Percentiles rank a stretch among this genome's conserved stretches.
Conservation (phyloP, 1,140 invertebrate genomes). For the Apis mellifera region Amel_HAv3.1 CM009933.2:5623001-5623500, state of each 20-base stretch:
- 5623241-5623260: not conserved
- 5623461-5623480: too few species aligned
- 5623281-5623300: too few species aligned
- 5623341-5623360: too few species aligned
- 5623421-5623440: too few species aligned
- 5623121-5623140: constrained; percentile 26
- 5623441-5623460: too few species aligned
- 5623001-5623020: constrained; percentile 34
- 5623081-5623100: constrained; percentile 51
- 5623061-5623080: constrained; percentile 51
- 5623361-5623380: too few species aligned
- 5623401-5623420: too few species aligned
- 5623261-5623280: too few species aligned
- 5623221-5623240: not conserved
- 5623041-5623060: constrained; percentile 22
- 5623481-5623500: too few species aligned
- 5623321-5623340: too few species aligned
- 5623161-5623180: not conserved
- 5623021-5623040: constrained; percentile 6
- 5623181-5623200: not conserved
- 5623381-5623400: too few species aligned
- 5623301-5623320: too few species aligned
- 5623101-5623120: not conserved
- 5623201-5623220: not conserved
- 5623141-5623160: not conserved